These are phyloP conservation scores for Apotomis capreana DNA, from an alignment of 2,888 invertebrate genomes.

Conservation along the genomic window DNA sequence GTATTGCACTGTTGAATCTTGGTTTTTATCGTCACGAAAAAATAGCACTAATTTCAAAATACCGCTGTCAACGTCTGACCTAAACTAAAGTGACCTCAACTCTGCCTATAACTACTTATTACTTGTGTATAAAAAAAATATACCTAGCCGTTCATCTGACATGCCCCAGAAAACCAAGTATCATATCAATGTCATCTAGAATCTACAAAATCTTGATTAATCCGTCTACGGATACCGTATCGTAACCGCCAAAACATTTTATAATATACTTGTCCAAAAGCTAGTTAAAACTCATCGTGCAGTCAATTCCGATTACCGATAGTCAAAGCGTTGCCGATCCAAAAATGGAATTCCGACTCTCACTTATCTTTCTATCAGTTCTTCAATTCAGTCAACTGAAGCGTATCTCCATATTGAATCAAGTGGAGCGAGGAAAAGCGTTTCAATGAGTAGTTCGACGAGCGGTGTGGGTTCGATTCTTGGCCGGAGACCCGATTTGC, in stretches of 20 bases:
- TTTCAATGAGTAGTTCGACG: conserved; percentile 32
- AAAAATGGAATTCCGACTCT: conserved; percentile 28
- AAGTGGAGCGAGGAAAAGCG: conserved; percentile 34
- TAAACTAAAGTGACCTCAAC: no score
- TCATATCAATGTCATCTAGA: no score
- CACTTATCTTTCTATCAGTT: conserved; percentile 38
- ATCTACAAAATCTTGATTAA: no score
- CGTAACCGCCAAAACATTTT: background rate
- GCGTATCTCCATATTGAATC: conserved; percentile 40
- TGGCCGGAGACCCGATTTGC: background rate
- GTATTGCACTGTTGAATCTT: no score
- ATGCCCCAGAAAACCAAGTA: no score
- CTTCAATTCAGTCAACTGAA: conserved; percentile 37
- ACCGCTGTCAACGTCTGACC: no score
- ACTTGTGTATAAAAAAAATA: no score
- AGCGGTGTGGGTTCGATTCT: conserved; percentile 32
- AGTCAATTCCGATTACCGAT: conserved; percentile 33
- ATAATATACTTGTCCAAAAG: background rate
- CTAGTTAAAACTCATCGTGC: conserved; percentile 27
- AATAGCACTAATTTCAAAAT: no score
- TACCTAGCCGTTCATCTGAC: no score
- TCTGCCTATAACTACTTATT: no score
- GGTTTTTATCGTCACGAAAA: no score
- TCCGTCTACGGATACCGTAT: no score
- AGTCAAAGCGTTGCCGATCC: conserved; percentile 24